Percentiles rank a stretch among this genome's conserved stretches.
phyloP scores from a whole-genome alignment of 2,888 invertebrate genomes.

The Petrophora chlorosata region DNA sequence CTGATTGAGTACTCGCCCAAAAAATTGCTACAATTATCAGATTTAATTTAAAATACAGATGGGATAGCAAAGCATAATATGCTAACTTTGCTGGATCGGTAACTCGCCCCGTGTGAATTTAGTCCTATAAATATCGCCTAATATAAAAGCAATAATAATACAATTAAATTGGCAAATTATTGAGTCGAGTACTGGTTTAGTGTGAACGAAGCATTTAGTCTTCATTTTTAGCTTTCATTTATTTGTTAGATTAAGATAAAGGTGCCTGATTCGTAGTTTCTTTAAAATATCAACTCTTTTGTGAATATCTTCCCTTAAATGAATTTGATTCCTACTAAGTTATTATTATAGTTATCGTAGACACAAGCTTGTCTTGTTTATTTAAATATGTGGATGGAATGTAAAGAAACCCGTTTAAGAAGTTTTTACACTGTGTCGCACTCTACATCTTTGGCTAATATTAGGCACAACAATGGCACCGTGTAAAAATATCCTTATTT shows the following conservation, averaged over 20 bases:
- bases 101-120: no score
- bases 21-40: no score
- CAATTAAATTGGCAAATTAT: no score
- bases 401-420: neutral
- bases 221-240: conserved; percentile 14
- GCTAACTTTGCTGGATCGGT: no score
- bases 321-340: conserved; percentile 5
- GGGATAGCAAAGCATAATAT: no score
- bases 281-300: conserved; percentile 36
- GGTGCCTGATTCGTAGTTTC: conserved; percentile 66
- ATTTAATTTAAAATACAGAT: no score
- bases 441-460: neutral
- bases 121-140: no score
- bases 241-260: conserved; percentile 69
- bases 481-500: conserved; percentile 29
- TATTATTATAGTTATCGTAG: conserved; percentile 11
- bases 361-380: conserved; percentile 17
- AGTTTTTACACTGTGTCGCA: conserved; percentile 1
- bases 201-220: conserved; percentile 6
- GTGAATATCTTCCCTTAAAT: conserved; percentile 9
- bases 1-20: neutral
- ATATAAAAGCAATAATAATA: no score
- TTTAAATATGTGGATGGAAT: conserved; percentile 10
- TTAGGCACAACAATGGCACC: no score
- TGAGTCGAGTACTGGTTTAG: conserved; percentile 1